These are phyloP conservation scores for Pitta sordida DNA, from an alignment of 2,113 vertebrate genomes.

Conservation along the genomic window DNA sequence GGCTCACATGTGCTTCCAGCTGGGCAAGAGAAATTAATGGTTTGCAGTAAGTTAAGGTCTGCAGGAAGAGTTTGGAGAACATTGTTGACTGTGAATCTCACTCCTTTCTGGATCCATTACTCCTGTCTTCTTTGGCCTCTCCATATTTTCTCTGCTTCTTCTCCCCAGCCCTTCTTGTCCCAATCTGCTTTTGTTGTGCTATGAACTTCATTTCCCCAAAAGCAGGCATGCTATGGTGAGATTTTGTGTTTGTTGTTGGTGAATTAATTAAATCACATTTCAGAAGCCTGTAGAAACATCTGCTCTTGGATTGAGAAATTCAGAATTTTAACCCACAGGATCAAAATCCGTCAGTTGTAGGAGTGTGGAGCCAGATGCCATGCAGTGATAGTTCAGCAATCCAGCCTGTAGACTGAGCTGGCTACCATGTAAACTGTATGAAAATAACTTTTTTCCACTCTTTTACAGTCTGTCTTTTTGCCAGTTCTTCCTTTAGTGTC, in stretches of 20 bases:
- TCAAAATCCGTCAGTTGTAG: not conserved
- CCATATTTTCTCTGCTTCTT: not conserved
- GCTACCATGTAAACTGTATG: not conserved
- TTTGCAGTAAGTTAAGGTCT: not conserved
- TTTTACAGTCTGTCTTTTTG: not conserved
- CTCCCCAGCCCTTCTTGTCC: not conserved
- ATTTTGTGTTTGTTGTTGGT: not conserved
- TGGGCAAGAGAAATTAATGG: not conserved
- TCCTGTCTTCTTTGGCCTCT: not conserved
- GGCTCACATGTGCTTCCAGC: not conserved
- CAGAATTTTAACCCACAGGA: not conserved
- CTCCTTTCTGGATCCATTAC: not conserved
- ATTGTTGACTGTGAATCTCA: accelerated
- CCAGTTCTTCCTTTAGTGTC: not conserved
- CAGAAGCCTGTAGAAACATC: not conserved
- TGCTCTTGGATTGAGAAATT: not conserved
- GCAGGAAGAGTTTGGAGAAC: not conserved
- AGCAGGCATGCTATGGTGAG: not conserved
- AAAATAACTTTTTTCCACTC: not conserved
- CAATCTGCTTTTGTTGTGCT: accelerated
- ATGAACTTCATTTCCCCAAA: not conserved
- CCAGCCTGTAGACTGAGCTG: not conserved
- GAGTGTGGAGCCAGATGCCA: not conserved
- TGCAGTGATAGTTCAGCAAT: not conserved
- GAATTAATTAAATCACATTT: not conserved